These are phyloP conservation scores for Crocidura indochinensis DNA, from an alignment of 2,797 vertebrate species.

Conservation along the genomic window DNA sequence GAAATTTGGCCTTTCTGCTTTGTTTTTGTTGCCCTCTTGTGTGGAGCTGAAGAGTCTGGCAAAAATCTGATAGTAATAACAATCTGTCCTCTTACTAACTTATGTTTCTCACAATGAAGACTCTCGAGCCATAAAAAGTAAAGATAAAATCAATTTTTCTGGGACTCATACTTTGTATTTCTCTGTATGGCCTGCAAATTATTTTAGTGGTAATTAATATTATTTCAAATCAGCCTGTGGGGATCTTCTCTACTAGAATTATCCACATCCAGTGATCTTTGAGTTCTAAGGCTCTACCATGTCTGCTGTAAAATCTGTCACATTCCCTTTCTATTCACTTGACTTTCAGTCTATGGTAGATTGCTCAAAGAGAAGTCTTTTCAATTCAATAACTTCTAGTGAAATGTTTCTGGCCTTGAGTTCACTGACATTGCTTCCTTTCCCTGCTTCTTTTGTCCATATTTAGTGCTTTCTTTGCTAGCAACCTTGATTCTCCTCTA, in stretches of 20 bases:
- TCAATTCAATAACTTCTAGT: background rate
- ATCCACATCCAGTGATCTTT: background rate
- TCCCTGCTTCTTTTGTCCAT: background rate
- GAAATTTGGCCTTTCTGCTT: conserved; percentile 70
- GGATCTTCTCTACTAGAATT: background rate
- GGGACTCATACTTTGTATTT: conserved; percentile 26
- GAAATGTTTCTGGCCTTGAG: background rate
- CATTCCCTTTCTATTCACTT: background rate
- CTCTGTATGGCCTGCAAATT: background rate
- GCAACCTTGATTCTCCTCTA: background rate
- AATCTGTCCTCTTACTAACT: conserved; percentile 49
- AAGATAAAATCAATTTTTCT: conserved; percentile 40
- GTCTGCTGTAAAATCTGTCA: background rate
- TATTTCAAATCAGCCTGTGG: background rate
- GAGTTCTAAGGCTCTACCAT: background rate
- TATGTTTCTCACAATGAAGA: conserved; percentile 37
- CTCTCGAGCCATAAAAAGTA: conserved; percentile 11
- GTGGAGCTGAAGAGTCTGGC: conserved; percentile 39
- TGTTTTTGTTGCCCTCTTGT: conserved; percentile 76
- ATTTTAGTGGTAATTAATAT: conserved; percentile 24
- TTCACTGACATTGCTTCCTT: background rate
- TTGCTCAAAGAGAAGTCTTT: background rate
- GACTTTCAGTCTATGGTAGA: background rate
- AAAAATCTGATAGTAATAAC: background rate
- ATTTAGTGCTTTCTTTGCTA: background rate